Base-by-base conservation (phyloP, 1,140 invertebrate genomes). In the Drosophila lacertosa region DNA sequence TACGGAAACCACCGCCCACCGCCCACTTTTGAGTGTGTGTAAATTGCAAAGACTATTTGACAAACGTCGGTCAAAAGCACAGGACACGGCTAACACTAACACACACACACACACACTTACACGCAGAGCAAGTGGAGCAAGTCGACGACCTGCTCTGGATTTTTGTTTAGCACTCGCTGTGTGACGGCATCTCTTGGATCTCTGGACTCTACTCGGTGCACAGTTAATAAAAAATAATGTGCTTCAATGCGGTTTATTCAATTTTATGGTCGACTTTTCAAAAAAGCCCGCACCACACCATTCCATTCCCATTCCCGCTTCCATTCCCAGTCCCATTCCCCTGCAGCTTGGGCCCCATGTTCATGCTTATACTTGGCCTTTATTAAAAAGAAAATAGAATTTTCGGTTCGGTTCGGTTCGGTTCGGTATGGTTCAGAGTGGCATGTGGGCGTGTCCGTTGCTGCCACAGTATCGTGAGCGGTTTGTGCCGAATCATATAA, bases 181-280 rank as follows among this genome's bases (percentile, higher is more conserved):
- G 51, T 70, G 51, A 65, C 42, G 67, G 68, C 74, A 62, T 72
- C 69, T 67, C 51, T 40, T 54, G 66, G 48, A 63, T 57, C 45
- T 50, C 44, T 57, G 15, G 29, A 35, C 48, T 74, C 16, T 32
- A 9, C 37, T 42, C 18, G n/a, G 13, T 59, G 44, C 32, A 33
- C 82, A 86, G 82, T 86, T 86, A 88, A 86, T 86, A 86, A 88
- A 86, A 86, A 86, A 86, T 86, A 86, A 86, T 86, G 82, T 86
- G 74, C 82, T 82, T 78, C 82, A 86, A 86, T 86, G 82, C 82
- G 77, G 82, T 86, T 86, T 86, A 88, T 86, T 86, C 82, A 86
- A 86, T 86, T 86, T 88, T 86, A 86, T 86, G 81, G 81, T 80
- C 77, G 82, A 88, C 82, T 86, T 86, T 86, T 88, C 82, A 81